phyloP scores from a whole-genome alignment of 2,797 vertebrate genomes.

The Manis javanica region DNA sequence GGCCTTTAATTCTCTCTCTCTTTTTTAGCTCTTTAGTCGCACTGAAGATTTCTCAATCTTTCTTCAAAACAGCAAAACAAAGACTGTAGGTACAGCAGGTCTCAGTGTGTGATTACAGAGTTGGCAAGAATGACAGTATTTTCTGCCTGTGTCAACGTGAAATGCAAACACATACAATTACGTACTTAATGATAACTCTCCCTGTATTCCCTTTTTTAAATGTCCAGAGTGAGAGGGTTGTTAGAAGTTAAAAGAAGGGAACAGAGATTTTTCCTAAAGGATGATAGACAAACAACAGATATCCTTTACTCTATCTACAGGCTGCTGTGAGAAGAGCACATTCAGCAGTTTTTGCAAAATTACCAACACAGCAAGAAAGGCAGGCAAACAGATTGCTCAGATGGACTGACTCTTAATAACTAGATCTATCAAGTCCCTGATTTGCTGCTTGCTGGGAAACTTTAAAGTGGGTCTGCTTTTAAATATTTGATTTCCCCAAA shows the following conservation, averaged over 20 bases:
- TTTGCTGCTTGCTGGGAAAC: conserved; percentile 78
- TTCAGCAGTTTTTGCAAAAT: conserved; percentile 86
- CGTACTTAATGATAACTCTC: neutral
- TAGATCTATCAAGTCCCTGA: conserved; percentile 82
- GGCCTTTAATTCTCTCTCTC: neutral
- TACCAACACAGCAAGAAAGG: conserved; percentile 88
- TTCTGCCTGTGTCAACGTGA: conserved; percentile 38
- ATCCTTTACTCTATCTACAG: conserved; percentile 81
- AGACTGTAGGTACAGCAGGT: neutral
- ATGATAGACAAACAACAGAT: conserved; percentile 80
- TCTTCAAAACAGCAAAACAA: neutral
- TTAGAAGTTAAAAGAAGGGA: neutral
- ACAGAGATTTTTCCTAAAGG: conserved; percentile 66
- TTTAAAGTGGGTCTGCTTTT: conserved; percentile 81
- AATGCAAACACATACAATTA: neutral
- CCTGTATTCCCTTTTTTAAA: neutral
- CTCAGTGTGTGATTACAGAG: neutral
- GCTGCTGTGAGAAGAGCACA: conserved; percentile 81
- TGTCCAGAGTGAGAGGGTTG: neutral
- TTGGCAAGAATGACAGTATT: neutral
- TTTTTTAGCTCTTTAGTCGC: neutral
- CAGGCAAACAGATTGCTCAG: conserved; percentile 84
- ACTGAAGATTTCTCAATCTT: neutral
- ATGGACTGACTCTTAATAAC: conserved; percentile 83
- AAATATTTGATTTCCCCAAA: conserved; percentile 80